These are phyloP conservation scores for Acestrorhynchus altus DNA, from an alignment of 2,797 vertebrate species.

Conservation along the genomic window DNA sequence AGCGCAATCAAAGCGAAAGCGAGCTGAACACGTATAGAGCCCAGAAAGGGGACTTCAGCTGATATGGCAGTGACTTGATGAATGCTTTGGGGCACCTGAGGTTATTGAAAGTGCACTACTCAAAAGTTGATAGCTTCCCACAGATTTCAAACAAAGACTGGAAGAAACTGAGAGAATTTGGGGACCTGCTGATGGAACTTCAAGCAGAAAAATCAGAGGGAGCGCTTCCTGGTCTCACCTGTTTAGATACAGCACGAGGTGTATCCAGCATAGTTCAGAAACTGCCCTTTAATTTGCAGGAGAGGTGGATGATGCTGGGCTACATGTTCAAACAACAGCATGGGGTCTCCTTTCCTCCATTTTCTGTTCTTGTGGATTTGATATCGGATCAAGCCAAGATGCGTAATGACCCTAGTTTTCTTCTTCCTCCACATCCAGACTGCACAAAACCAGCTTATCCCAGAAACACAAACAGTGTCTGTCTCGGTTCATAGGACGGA, in stretches of 20 bases:
- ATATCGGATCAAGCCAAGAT: constrained; percentile 21
- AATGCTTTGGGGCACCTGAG: constrained; percentile 3
- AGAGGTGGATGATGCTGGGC: constrained; percentile 11
- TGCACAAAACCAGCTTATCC: background rate
- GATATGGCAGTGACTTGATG: constrained; percentile 18
- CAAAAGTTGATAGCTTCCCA: constrained; percentile 24
- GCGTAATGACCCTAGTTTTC: constrained; percentile 38
- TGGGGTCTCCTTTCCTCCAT: constrained; percentile 18
- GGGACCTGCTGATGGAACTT: constrained; percentile 24
- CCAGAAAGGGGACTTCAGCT: constrained; percentile 16
- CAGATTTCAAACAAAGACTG: constrained; percentile 29
- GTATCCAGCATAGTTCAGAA: constrained; percentile 29
- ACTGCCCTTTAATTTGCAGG: constrained; percentile 19
- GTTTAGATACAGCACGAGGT: constrained; percentile 10
- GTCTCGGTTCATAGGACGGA: constrained; percentile 18
- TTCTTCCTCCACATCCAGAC: background rate
- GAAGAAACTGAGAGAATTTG: constrained; percentile 17
- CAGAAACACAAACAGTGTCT: background rate
- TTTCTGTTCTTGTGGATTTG: constrained; percentile 35
- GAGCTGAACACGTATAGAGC: constrained; percentile 14
- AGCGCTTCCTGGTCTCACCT: constrained; percentile 9
- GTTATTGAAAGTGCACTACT: constrained; percentile 13
- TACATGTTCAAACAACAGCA: constrained; percentile 8
- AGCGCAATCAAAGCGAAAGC: constrained; percentile 30
- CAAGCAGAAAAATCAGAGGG: constrained; percentile 22